Conservation (phyloP, 2,888 invertebrate genomes). For the Quadriops clusia region DNA sequence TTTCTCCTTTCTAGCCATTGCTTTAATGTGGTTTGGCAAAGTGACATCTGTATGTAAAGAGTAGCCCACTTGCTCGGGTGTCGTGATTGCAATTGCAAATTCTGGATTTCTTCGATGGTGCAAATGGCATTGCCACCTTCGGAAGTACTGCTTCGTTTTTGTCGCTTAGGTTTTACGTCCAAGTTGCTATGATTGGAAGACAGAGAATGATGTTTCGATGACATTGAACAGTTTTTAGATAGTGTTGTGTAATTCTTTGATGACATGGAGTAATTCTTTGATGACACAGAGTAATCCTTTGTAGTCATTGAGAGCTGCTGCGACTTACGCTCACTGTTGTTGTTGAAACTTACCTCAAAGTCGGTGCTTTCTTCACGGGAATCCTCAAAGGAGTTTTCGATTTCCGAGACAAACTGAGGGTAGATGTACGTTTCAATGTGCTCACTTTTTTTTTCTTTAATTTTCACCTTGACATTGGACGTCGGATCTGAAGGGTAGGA, state of each 20-base stretch:
- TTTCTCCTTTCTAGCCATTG: slow-evolving; percentile 64
- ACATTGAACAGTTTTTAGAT: no score
- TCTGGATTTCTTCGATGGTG: slow-evolving; percentile 26
- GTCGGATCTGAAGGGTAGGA: slow-evolving; percentile 4
- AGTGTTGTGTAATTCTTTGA: no score
- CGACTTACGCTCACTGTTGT: slow-evolving; percentile 11
- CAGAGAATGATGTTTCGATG: no score
- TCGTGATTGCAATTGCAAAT: slow-evolving; percentile 18
- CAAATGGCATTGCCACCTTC: slow-evolving; percentile 30
- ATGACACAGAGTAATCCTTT: slow-evolving; percentile 1
- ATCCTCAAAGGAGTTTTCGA: slow-evolving; percentile 8
- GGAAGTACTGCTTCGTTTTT: slow-evolving; percentile 28
- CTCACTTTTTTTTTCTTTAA: not conserved
- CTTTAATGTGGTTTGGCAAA: slow-evolving; percentile 63
- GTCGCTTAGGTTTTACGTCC: no score
- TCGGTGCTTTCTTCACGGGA: slow-evolving; percentile 22
- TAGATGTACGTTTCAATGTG: slow-evolving; percentile 16
- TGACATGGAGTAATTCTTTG: slow-evolving; percentile 9
- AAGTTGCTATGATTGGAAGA: no score
- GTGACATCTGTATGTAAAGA: slow-evolving; percentile 74
- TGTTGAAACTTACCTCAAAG: slow-evolving; percentile 27
- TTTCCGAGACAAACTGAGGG: slow-evolving; percentile 12
- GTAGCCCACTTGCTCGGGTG: slow-evolving; percentile 54
- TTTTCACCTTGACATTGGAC: slow-evolving; percentile 2
- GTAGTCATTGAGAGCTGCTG: slow-evolving; percentile 17